These are phyloP conservation scores for Megastigmus dorsalis DNA, from an alignment of 2,888 invertebrate genomes.

Conservation along the genomic window DNA sequence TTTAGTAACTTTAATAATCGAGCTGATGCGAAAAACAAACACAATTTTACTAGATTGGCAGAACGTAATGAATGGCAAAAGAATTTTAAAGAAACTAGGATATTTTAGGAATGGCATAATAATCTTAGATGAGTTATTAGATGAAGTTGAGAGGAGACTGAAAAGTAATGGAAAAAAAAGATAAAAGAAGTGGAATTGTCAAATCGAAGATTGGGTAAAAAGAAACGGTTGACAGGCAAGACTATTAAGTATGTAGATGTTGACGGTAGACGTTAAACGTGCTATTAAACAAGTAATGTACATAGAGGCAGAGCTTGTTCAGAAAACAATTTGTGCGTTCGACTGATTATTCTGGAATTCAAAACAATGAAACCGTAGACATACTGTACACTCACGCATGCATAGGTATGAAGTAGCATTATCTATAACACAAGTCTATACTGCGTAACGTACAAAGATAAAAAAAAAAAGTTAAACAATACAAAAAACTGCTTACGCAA, in stretches of 20 bases:
- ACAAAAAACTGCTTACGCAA: conserved; percentile 26
- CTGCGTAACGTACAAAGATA: neutral
- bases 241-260: conserved; percentile 30
- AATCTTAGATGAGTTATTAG: conserved; percentile 16
- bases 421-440: conserved; percentile 9
- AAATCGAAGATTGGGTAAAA: neutral
- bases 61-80: too few relatives aligned
- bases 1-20: conserved; percentile 6
- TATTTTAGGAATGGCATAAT: conserved; percentile 13
- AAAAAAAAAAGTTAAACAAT: neutral
- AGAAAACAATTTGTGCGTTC: conserved; percentile 17
- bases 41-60: conserved; percentile 23
- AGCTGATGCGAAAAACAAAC: conserved; percentile 11
- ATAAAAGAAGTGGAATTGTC: neutral
- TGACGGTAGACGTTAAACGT: conserved; percentile 36
- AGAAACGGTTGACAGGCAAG: neutral
- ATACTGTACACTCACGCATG: conserved; percentile 30
- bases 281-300: conserved; percentile 34
- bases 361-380: conserved; percentile 2
- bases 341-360: neutral
- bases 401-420: conserved; percentile 27
- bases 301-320: conserved; percentile 43
- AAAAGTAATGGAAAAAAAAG: neutral
- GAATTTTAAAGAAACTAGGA: conserved; percentile 1
- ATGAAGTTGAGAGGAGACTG: neutral